Base-by-base conservation (phyloP, 1,140 invertebrate species). In the Phenacoccus solenopsis region DNA sequence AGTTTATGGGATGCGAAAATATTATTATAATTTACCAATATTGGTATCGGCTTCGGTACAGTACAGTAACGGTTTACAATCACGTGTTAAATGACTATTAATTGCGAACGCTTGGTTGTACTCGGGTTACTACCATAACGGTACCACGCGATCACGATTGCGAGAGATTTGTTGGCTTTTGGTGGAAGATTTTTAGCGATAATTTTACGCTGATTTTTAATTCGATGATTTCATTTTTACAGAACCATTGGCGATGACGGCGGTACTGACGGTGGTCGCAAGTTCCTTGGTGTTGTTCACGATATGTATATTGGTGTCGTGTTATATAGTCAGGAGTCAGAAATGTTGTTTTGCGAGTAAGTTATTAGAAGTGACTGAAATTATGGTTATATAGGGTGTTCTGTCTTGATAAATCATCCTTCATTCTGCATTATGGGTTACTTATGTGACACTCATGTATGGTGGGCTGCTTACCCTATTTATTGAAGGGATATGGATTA, bases 331-430 rank as follows among this genome's bases (percentile, higher is more conserved):
- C 67, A 80, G 82, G 72, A 80, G 81, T 67, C 85, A 86, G 76
- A 85, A 85, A 75, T 86, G 85, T 75, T 87, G 85, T 77, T 87
- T 87, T 77, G 82, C 82, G 74, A 80, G 85, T 86, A 81, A 87
- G 85, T 85, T 76, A n/a, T n/a, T n/a, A n/a, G n/a, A n/a, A n/a
- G n/a, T n/a, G n/a, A n/a, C n/a, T n/a, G n/a, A n/a, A n/a, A n/a
- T n/a, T n/a, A n/a, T n/a, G n/a, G n/a, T n/a, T n/a, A n/a, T n/a
- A n/a, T n/a, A n/a, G n/a, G n/a, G n/a, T n/a, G n/a, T n/a, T n/a
- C n/a, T n/a, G n/a, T n/a, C n/a, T n/a, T n/a, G n/a, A n/a, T n/a
- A n/a, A n/a, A n/a, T n/a, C n/a, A n/a, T n/a, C n/a, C n/a, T n/a
- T n/a, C n/a, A n/a, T n/a, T n/a, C n/a, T n/a, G n/a, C n/a, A n/a